Percentiles rank a stretch among this genome's conserved stretches.
These are phyloP conservation scores for Procavia capensis DNA, from an alignment of 2,113 vertebrate genomes.

Conservation along the genomic window DNA sequence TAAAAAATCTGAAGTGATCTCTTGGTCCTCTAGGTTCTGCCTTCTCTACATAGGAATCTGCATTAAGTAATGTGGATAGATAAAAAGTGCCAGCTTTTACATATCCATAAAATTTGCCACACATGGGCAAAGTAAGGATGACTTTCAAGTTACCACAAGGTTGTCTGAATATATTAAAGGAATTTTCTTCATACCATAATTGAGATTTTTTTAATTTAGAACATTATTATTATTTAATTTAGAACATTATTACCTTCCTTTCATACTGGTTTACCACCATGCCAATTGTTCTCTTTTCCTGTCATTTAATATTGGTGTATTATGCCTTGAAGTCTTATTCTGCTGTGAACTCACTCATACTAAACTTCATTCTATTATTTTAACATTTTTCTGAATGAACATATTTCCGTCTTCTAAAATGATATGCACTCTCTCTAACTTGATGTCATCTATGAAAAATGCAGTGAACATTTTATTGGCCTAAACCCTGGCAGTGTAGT, in stretches of 20 bases:
- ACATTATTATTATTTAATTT: neutral
- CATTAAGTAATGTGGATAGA: constrained; percentile 9
- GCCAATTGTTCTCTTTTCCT: constrained; percentile 44
- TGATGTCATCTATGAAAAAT: neutral
- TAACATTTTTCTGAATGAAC: constrained; percentile 12
- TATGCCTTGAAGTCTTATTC: neutral
- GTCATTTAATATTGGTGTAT: neutral
- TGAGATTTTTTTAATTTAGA: neutral
- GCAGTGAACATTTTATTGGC: neutral
- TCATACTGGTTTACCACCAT: neutral
- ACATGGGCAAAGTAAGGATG: neutral
- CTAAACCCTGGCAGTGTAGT: no score
- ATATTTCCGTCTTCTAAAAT: constrained; percentile 26
- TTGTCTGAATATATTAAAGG: neutral
- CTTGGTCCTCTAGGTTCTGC: neutral
- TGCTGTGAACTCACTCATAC: neutral
- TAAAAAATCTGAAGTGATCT: neutral
- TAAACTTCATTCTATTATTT: constrained; percentile 10
- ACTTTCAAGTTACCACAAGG: neutral
- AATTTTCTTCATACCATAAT: neutral
- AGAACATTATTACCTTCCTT: constrained; percentile 14
- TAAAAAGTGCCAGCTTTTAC: constrained; percentile 1
- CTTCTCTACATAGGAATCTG: constrained; percentile 34
- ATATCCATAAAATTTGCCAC: neutral
- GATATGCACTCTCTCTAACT: neutral